These are phyloP conservation scores for Chauna torquata DNA, from an alignment of 2,113 vertebrate species.

Conservation along the genomic window DNA sequence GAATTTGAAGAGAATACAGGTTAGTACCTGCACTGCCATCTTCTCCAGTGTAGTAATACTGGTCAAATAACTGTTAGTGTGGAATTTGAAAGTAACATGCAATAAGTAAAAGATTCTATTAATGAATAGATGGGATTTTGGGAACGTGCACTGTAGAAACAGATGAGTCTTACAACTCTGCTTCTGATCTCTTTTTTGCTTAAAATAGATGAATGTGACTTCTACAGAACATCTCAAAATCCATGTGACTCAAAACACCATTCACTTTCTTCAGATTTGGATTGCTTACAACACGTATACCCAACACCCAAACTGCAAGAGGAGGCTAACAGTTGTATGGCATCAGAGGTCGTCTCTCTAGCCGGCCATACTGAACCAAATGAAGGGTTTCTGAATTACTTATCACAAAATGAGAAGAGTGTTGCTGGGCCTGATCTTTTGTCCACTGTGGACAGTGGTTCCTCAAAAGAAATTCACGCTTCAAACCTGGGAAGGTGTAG, in stretches of 20 bases:
- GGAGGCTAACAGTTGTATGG: not conserved
- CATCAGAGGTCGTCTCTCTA: conserved; percentile 64
- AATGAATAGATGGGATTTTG: not conserved
- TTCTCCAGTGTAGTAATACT: not conserved
- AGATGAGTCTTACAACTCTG: not conserved
- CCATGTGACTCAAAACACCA: conserved; percentile 53
- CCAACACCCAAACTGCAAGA: conserved; percentile 50
- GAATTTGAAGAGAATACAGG: conserved; percentile 95
- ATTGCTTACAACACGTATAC: conserved; percentile 66
- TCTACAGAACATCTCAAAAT: conserved; percentile 69
- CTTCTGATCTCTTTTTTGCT: conserved; percentile 14
- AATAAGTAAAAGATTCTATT: not conserved
- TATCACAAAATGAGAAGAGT: conserved; percentile 74
- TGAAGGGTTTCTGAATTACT: not conserved
- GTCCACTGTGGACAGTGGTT: conserved; percentile 84
- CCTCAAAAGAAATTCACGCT: conserved; percentile 72
- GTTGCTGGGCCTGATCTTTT: conserved; percentile 90
- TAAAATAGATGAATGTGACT: conserved; percentile 83
- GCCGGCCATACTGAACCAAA: not conserved
- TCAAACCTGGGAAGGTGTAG: conserved; percentile 78
- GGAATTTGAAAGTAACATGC: not conserved
- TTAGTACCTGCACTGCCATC: conserved; percentile 65
- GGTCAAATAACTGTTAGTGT: not conserved
- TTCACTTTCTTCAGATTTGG: conserved; percentile 69
- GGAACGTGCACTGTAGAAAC: not conserved